Conservation (phyloP, 2,113 vertebrate species). For the Sorex araneus region DNA sequence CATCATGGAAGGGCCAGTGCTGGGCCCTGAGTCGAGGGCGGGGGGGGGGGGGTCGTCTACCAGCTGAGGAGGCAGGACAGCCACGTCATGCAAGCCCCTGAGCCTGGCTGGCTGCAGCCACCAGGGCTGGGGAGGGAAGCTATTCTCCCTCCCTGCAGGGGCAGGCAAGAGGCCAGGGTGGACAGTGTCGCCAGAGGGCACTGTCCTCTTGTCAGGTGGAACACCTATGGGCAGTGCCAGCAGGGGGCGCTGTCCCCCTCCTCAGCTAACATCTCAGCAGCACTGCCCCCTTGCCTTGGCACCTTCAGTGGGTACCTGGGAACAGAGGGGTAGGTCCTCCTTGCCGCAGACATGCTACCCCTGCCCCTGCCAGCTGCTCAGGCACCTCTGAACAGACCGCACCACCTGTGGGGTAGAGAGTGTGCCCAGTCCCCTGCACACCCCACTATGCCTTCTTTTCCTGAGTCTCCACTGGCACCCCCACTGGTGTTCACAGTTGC, state of each 20-base stretch:
- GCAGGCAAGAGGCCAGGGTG: not conserved
- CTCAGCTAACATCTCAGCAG: no score
- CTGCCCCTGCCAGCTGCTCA: not conserved
- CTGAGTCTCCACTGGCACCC: constrained; percentile 82
- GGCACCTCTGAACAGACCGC: not conserved
- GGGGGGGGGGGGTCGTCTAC: no score
- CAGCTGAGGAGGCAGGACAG: not conserved
- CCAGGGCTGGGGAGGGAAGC: not conserved
- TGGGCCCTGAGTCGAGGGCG: not conserved
- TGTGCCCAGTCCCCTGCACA: no score
- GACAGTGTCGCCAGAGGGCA: not conserved
- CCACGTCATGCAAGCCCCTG: not conserved
- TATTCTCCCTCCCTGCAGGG: not conserved
- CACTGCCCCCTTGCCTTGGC: no score
- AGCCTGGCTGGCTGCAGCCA: not conserved
- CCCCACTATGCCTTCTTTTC: no score
- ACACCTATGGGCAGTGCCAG: not conserved
- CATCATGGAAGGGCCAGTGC: no score
- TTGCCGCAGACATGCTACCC: no score
- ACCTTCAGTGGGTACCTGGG: no score
- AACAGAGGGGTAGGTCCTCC: no score
- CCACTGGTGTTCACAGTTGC: no score
- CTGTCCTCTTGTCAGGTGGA: not conserved
- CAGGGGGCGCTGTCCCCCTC: no score
- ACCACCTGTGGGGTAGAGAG: not conserved